These are phyloP conservation scores for Drosophila suboccidentalis DNA, from an alignment of 2,888 invertebrate species.

Conservation along the genomic window DNA sequence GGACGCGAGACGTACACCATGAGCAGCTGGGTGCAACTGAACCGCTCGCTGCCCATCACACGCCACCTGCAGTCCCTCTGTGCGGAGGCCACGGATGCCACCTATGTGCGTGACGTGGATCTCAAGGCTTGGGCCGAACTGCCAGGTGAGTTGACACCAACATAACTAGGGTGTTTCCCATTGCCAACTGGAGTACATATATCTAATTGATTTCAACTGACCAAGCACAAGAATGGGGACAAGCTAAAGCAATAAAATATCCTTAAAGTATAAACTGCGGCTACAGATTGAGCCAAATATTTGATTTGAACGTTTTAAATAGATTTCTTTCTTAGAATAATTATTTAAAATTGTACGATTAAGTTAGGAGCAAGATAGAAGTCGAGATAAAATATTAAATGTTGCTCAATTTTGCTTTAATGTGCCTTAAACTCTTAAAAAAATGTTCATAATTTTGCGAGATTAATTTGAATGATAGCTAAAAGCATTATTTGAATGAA, in stretches of 20 bases:
- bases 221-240: not conserved
- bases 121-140: slow-evolving; percentile 92
- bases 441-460: not conserved
- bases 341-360: no score
- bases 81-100: slow-evolving; percentile 90
- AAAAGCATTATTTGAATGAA: not conserved
- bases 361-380: not conserved
- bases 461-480: not conserved
- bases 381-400: not conserved
- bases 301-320: not conserved
- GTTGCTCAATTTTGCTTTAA: no score
- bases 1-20: slow-evolving; percentile 94
- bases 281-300: not conserved
- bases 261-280: not conserved
- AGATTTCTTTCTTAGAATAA: not conserved
- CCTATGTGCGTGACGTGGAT: slow-evolving; percentile 92
- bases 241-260: not conserved
- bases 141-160: slow-evolving; percentile 89
- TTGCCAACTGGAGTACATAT: not conserved
- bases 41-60: slow-evolving; percentile 90
- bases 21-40: slow-evolving; percentile 92
- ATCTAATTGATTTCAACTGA: slow-evolving; percentile 24
- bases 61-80: slow-evolving; percentile 92
- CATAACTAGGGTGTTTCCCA: slow-evolving; percentile 21
- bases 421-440: no score